Base-by-base conservation (phyloP, 2,888 invertebrate genomes). In the Lepidonotus clava region DNA sequence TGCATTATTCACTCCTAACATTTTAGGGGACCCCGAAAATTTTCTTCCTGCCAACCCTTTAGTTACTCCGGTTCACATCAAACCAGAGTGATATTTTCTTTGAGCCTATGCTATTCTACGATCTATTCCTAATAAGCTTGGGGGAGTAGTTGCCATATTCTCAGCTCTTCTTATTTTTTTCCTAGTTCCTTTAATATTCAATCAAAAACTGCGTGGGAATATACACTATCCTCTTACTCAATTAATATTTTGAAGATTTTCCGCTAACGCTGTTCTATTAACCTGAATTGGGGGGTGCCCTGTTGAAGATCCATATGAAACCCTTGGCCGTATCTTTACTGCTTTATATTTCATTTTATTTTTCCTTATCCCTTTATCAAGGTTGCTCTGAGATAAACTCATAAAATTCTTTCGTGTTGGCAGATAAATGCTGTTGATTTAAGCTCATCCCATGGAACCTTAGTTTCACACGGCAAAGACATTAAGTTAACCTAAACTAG, bases 81-180 rank as follows among this genome's bases (percentile, higher is more conserved):
- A 97, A 95, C 97, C 97, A 76, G 97, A 97, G 96, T 97, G 97
- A 96, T 97, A 97, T 93, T 97, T 97, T 92, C 93, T 97, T 95
- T 97, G 97, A 95, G 96, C 97, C 21, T 97, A 97, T 94, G 96
- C 97, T 28, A 97, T 97, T 95, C 90, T 97, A 92, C 97, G 97
- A 38, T 96, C 96, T 56, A 96, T 97, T 87, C 97, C 97, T 6
- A 97, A 96, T 95, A 97, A 97, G 95, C 92, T 97, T 95, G 96
- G 96, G 85, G 97, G 97, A 89, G 96, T 97, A 77, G 94, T 96
- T 91, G 96, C 96, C 0, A 92, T 96, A 95, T 89, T 96, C 0
- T 90, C 96, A 93, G 96, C 96, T 88, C 96, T 97, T 95, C 92
- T 96, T 91, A 96, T 97, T 94, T 94, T 96, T 94, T 94, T 96